These are phyloP conservation scores for Bovichtus variegatus DNA, from an alignment of 2,797 vertebrate species.

Conservation along the genomic window DNA sequence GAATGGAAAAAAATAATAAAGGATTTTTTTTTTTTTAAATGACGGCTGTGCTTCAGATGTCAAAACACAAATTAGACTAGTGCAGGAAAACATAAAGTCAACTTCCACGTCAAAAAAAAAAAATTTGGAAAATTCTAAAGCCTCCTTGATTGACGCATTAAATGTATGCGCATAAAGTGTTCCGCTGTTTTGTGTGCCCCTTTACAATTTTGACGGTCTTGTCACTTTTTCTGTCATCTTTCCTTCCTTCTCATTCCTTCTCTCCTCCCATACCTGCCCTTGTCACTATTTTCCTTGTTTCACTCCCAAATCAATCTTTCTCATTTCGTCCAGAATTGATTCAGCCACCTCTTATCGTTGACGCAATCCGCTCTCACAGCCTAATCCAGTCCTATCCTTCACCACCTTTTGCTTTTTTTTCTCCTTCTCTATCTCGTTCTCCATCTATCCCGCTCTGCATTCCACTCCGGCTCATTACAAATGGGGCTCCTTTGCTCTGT, in stretches of 20 bases:
- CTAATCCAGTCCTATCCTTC: slow-evolving; percentile 48
- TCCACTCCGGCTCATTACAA: slow-evolving; percentile 64
- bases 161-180: slow-evolving; percentile 8
- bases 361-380: slow-evolving; percentile 52
- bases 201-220: slow-evolving; percentile 8
- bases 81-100: slow-evolving; percentile 4
- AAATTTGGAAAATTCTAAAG: not conserved
- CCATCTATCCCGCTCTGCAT: slow-evolving; percentile 41
- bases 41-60: not conserved
- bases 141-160: slow-evolving; percentile 12
- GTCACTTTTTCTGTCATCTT: slow-evolving; percentile 33
- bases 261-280: slow-evolving; percentile 21
- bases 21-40: slow-evolving; percentile 32
- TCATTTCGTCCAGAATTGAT: slow-evolving; percentile 82
- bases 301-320: slow-evolving; percentile 77
- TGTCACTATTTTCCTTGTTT: slow-evolving; percentile 74
- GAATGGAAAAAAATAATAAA: slow-evolving; percentile 15
- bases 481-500: slow-evolving; percentile 44
- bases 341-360: slow-evolving; percentile 72
- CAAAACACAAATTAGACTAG: slow-evolving; percentile 5
- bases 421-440: slow-evolving; percentile 46
- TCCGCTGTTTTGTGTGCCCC: slow-evolving; percentile 2
- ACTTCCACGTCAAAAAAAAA: not conserved
- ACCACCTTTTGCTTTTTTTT: slow-evolving; percentile 31
- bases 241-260: not conserved